Percentiles rank a stretch among this genome's conserved stretches.
Conservation (phyloP, 2,113 vertebrate species). For the Psephotus haematonotus region DNA sequence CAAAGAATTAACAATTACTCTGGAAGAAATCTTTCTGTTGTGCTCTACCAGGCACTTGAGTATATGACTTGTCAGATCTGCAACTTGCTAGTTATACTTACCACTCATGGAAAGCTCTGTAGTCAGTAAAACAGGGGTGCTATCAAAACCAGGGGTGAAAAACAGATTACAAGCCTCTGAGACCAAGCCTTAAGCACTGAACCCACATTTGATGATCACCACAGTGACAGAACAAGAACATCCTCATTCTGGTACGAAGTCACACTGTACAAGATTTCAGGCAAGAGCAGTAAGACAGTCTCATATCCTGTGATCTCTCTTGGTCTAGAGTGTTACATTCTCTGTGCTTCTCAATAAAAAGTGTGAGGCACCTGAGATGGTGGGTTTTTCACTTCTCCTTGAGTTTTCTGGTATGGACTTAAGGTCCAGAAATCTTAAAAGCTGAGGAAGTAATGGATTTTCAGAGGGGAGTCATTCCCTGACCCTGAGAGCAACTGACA, state of each 20-base stretch:
- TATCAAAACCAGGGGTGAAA: neutral
- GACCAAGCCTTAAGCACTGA: neutral
- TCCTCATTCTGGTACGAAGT: neutral
- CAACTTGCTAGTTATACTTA: neutral
- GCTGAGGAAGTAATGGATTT: neutral
- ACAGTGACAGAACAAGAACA: neutral
- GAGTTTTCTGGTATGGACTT: neutral
- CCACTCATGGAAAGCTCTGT: too few relatives aligned
- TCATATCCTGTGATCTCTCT: neutral
- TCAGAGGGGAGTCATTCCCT: neutral
- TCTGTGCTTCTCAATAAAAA: neutral
- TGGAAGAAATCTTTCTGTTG: neutral
- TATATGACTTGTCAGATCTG: neutral
- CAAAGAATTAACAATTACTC: neutral
- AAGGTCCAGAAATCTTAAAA: neutral
- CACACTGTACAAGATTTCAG: neutral
- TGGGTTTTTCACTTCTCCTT: accelerated
- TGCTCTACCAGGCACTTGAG: neutral
- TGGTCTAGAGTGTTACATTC: neutral
- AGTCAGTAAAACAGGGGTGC: neutral
- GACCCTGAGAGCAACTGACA: neutral
- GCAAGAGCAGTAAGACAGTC: neutral
- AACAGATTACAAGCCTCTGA: neutral
- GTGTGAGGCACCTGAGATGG: accelerated
- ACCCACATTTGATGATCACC: neutral